Base-by-base conservation (phyloP, 2,113 vertebrate genomes). In the Oncorhynchus keta region DNA sequence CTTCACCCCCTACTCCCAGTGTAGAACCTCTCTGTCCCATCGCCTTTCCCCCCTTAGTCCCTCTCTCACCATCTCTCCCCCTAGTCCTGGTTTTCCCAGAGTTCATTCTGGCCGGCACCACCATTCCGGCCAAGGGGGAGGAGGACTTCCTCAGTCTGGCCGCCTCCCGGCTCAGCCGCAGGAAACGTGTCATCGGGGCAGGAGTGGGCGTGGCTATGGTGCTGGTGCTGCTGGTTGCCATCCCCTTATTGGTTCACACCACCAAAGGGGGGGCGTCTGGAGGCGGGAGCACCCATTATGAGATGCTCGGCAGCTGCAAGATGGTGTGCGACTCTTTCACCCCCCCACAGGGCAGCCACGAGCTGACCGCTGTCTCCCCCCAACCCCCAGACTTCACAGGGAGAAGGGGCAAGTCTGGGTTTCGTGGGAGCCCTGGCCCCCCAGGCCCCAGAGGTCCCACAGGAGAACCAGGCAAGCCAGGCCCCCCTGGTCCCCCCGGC, bases 181-280 rank as follows among this genome's bases (percentile, higher is more conserved):
- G 95, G 88, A 97, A 97, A 92, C 93, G 97, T 80, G 97, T 97
- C 85, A 96, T 96, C 6, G 97, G 96, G 71, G 96, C 94, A 70
- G 97, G 95, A 86, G 93, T 98, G 45, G 97, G 97, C 74, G 96
- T 98, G 93, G 97, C 96, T 90, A 98, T 99, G 96, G 96, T 99
- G 77, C 91, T 99, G 83, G 93, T 99, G 77, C 92, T 99, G 71
- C 93, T 98, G 78, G 95, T 98, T 85, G 95, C 97, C 89, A 99
- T 99, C 84, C 97, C 97, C 66, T 91, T 99, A 89, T 95, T 99
- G 91, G 97, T 99, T 74, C 97, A 97, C 91, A 95, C 93, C 88
- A 98, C 96, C 76, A 97, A 96, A 85, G 92, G 91, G 81, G 92
- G 89, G 78, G 95, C 94, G 49, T 93, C 95, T 18, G 93, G 92